These are phyloP conservation scores for Drosophila tripunctata DNA, from an alignment of 2,888 invertebrate genomes.

Conservation along the genomic window DNA sequence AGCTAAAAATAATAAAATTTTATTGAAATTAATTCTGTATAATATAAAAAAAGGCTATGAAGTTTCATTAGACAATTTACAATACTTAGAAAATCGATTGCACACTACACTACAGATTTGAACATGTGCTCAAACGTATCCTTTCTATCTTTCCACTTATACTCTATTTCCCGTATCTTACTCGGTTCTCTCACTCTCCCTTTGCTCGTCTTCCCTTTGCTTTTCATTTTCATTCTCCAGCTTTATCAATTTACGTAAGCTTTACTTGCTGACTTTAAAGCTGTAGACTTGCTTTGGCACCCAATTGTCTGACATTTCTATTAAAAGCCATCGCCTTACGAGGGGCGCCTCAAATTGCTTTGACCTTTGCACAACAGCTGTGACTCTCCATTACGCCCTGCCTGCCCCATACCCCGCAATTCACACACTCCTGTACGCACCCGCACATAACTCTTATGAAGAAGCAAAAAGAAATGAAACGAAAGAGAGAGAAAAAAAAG, in stretches of 20 bases:
- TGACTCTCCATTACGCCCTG: conserved; percentile 59
- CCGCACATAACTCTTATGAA: conserved; percentile 64
- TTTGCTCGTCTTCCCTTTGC: background rate
- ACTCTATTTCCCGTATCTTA: too few species aligned
- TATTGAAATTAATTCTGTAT: too few species aligned
- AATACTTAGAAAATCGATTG: too few species aligned
- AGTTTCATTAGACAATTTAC: too few species aligned
- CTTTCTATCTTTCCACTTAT: too few species aligned
- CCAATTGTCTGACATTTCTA: conserved; percentile 76
- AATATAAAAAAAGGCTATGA: too few species aligned
- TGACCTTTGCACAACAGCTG: conserved; percentile 80
- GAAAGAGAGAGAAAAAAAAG: conserved; percentile 28
- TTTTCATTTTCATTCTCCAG: background rate
- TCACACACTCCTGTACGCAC: conserved; percentile 28
- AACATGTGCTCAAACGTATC: too few species aligned
- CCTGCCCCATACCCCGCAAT: background rate
- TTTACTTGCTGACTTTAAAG: conserved; percentile 39
- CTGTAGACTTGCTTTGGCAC: conserved; percentile 32
- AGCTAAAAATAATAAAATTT: too few species aligned
- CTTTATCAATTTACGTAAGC: conserved; percentile 20
- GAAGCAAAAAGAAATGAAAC: conserved; percentile 41
- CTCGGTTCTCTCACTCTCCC: background rate
- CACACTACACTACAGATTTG: too few species aligned
- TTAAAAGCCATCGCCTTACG: conserved; percentile 66
- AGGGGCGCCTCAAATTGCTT: conserved; percentile 73